Evolutionary conservation across 1,140 invertebrate genomes (phyloP).

Genomic region (Episyrphus balteatus): DNA sequence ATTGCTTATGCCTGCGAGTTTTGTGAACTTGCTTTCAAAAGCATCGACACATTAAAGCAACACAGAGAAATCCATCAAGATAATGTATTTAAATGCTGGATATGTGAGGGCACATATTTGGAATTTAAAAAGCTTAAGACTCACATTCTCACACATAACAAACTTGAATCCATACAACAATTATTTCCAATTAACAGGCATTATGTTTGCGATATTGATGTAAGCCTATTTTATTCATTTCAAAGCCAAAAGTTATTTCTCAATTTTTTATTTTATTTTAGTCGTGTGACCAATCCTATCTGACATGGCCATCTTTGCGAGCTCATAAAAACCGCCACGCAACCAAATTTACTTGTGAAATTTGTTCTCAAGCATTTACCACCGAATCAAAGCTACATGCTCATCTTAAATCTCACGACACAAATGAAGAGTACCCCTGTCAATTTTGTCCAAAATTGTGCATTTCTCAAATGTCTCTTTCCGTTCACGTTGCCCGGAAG

Average conservation of each 20-base stretch:
- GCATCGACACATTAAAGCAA: slow-evolving; percentile 12
- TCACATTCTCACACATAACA: slow-evolving; percentile 12
- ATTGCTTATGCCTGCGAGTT: slow-evolving; percentile 24
- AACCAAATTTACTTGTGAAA: background rate
- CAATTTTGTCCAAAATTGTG: slow-evolving; percentile 28
- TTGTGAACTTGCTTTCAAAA: slow-evolving; percentile 20
- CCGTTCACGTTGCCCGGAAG: slow-evolving; percentile 30
- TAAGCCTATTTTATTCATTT: background rate
- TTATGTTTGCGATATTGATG: slow-evolving; percentile 24
- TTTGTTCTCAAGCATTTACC: slow-evolving; percentile 2
- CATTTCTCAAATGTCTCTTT: slow-evolving; percentile 28
- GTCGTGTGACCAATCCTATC: slow-evolving; percentile 20
- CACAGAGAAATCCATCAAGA: slow-evolving; percentile 24
- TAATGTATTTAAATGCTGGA: slow-evolving; percentile 15
- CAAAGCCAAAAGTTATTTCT: background rate
- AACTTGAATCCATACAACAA: slow-evolving; percentile 11
- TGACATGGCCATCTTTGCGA: slow-evolving; percentile 24
- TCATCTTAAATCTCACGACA: background rate
- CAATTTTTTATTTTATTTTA: slow-evolving; percentile 4
- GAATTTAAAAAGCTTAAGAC: slow-evolving; percentile 23
- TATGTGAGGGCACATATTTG: slow-evolving; percentile 18
- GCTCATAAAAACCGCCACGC: slow-evolving; percentile 20
- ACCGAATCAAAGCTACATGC: background rate
- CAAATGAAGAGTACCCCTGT: slow-evolving; percentile 14
- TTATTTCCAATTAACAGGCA: slow-evolving; percentile 15